These are phyloP conservation scores for Peromyscus aztecus DNA, from an alignment of 2,797 vertebrate species.

Conservation along the genomic window DNA sequence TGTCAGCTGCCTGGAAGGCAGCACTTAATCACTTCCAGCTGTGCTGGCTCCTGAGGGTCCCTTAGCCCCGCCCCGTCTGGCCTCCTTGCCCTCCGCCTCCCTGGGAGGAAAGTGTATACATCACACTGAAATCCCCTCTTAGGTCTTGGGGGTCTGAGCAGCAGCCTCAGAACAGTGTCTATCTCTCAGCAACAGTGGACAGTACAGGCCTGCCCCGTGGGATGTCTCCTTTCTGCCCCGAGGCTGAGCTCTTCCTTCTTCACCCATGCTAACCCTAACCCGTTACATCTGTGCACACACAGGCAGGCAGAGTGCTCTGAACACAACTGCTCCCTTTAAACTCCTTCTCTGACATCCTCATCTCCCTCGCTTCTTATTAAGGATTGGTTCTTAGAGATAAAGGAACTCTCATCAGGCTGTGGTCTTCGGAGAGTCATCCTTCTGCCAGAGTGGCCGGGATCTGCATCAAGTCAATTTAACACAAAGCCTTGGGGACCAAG, in stretches of 20 bases:
- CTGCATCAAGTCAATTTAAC: background rate
- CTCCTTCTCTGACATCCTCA: too few relatives aligned
- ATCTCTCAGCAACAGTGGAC: slow-evolving; percentile 27
- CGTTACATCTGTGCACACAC: slow-evolving; percentile 6
- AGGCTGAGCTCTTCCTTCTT: background rate
- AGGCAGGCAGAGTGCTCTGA: background rate
- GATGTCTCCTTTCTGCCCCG: slow-evolving; percentile 11
- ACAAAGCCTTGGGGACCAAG: background rate
- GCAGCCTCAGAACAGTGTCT: background rate
- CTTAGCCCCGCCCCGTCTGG: slow-evolving; percentile 72
- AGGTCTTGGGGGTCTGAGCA: slow-evolving; percentile 43
- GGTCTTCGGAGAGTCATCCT: slow-evolving; percentile 28
- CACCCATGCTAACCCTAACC: background rate
- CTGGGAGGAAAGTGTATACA: slow-evolving; percentile 71
- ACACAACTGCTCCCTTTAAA: background rate
- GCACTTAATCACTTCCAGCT: slow-evolving; percentile 79
- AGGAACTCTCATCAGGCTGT: background rate
- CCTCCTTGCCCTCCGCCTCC: slow-evolving; percentile 69
- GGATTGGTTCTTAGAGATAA: background rate
- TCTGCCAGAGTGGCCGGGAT: background rate
- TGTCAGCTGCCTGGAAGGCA: slow-evolving; percentile 73
- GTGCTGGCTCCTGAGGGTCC: slow-evolving; percentile 31
- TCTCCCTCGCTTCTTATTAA: background rate
- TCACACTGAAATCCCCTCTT: slow-evolving; percentile 43
- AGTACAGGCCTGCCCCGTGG: background rate